Percentiles rank a stretch among this genome's conserved stretches.
These are phyloP conservation scores for Diglossa cyanea DNA, from an alignment of 2,797 vertebrate species.

Conservation along the genomic window DNA sequence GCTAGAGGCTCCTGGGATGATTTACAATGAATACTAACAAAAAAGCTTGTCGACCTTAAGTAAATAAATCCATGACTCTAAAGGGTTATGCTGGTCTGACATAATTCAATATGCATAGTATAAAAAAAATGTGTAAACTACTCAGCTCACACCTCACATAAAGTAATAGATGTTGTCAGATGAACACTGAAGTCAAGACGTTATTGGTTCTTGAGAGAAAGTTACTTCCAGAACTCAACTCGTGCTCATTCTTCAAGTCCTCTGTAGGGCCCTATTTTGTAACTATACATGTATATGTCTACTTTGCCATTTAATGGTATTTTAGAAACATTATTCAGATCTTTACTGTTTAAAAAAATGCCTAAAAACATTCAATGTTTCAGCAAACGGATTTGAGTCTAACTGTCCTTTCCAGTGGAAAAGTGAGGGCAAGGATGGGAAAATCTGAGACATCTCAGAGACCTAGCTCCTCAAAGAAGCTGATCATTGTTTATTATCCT, in stretches of 20 bases:
- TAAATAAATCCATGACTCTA: not conserved
- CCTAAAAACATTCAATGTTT: not conserved
- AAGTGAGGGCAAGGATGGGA: not conserved
- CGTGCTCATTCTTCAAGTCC: not conserved
- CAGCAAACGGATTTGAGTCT: not conserved
- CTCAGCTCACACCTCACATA: not conserved
- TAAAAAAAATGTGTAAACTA: not conserved
- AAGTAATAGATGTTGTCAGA: not conserved
- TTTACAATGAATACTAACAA: not conserved
- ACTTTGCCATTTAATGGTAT: not conserved
- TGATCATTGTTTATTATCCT: not conserved
- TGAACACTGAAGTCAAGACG: not conserved
- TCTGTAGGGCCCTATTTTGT: not conserved
- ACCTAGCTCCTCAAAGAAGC: not conserved
- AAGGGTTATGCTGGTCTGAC: not conserved
- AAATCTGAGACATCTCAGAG: not conserved
- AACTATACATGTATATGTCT: not conserved
- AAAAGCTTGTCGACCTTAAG: not conserved
- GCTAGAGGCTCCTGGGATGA: not conserved
- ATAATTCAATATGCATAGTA: not conserved
- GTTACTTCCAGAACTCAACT: not conserved
- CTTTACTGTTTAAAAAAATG: not conserved
- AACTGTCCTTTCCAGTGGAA: not conserved
- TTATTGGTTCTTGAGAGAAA: not conserved
- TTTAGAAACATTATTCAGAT: not conserved